Evolutionary conservation across 2,797 vertebrate genomes (phyloP).

Genomic region (Sebastes diploproa): DNA sequence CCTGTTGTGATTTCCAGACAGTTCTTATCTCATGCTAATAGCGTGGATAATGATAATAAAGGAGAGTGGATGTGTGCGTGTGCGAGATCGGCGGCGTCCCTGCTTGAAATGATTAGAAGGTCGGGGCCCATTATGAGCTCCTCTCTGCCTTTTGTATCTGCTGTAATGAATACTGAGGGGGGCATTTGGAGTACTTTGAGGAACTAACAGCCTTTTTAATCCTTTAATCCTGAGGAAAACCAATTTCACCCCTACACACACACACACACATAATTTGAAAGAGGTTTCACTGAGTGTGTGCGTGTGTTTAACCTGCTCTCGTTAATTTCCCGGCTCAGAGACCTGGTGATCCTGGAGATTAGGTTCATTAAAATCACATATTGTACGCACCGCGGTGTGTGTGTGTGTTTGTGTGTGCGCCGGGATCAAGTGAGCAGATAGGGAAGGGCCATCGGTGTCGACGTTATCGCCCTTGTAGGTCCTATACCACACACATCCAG

Average conservation of each 20-base stretch:
- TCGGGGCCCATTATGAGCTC: constrained; percentile 76
- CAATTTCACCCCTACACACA: constrained; percentile 87
- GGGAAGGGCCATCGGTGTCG: constrained; percentile 35
- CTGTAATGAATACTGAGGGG: constrained; percentile 92
- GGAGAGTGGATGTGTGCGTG: constrained; percentile 47
- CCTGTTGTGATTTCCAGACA: constrained; percentile 71
- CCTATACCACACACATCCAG: constrained; percentile 21
- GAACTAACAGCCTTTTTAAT: constrained; percentile 93
- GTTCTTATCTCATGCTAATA: constrained; percentile 81
- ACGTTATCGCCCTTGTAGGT: constrained; percentile 60
- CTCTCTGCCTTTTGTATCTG: constrained; percentile 86
- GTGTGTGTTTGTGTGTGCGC: constrained; percentile 17
- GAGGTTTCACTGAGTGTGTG: constrained; percentile 76
- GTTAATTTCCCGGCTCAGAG: constrained; percentile 94
- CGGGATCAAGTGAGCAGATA: constrained; percentile 62
- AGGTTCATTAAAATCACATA: constrained; percentile 90
- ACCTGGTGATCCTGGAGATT: constrained; percentile 91
- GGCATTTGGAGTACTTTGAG: constrained; percentile 93
- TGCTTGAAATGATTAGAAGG: constrained; percentile 83
- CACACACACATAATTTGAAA: constrained; percentile 74
- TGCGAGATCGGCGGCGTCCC: constrained; percentile 66
- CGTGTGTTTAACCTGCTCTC: constrained; percentile 90
- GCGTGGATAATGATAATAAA: constrained; percentile 78
- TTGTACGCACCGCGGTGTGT: constrained; percentile 70
- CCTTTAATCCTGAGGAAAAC: constrained; percentile 96